Base-by-base conservation (phyloP, 2,797 vertebrate species). In the Coreius guichenoti region DNA sequence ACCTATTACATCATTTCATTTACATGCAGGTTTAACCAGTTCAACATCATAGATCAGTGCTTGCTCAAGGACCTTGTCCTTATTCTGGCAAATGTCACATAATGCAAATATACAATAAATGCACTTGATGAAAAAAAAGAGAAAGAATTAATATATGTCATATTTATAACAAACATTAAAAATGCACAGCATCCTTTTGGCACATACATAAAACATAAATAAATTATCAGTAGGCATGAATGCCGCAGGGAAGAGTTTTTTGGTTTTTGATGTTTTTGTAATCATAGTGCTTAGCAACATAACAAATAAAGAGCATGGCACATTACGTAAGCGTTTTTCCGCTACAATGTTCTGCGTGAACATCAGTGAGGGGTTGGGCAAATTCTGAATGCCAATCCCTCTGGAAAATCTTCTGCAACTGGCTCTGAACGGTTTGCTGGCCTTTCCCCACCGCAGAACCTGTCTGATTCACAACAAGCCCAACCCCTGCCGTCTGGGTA, bases 391-490 rank as follows among this genome's bases (percentile, higher is more conserved):
- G 83, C 95, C 96, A 95, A 92, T 96, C 95, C 45, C 93, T 90
- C 83, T 92, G 89, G 89, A 96, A 96, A 67, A 97, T 91, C 26
- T 92, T 87, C 87, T 92, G 86, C 0, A 94, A 91, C 47, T 95
- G 92, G 26, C 86, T 90, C 88, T 93, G 95, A 88, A 96, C 87
- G 0, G 94, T 96, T 84, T 85, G 74, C 76, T 94, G 91, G 76
- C 74, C 91, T 9, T 69, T 4, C 5, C 83, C 80, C 0, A 91
- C 85, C 14, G 33, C 86, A 0, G 90, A 91, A 36, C 90, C 94
- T 0, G 95, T 96, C 91, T 96, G 95, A 91, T 96, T 95, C 80
- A 95, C 90, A 61, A 96, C 92, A 89, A 96, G 56, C 4, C 95
- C 95, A 68, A 96, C 94, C 4, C 96, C 96, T 0, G 96, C 93